Evolutionary conservation across 1,140 invertebrate species (phyloP).

Genomic region (Bombyx mandarina): DNA sequence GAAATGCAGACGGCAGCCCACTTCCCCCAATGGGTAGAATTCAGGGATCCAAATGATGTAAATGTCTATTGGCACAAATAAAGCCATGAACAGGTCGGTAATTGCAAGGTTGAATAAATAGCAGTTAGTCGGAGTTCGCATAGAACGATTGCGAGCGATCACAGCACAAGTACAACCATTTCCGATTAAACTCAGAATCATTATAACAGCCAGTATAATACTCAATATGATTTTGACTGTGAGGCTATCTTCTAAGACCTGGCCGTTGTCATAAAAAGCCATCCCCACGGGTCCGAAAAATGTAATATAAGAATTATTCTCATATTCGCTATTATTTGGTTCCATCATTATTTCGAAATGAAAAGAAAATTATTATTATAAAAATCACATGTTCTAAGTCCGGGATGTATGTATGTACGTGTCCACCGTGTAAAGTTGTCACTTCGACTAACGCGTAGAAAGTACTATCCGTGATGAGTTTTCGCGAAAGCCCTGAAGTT

Average conservation of each 20-base stretch:
- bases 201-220: constrained; percentile 83
- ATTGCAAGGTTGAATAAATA: constrained; percentile 94
- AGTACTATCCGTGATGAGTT: constrained; percentile 12
- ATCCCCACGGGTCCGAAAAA: constrained; percentile 32
- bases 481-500: constrained; percentile 9
- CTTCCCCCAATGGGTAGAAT: constrained; percentile 88
- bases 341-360: constrained; percentile 7
- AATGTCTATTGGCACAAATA: constrained; percentile 86
- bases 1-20: constrained; percentile 87
- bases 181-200: constrained; percentile 88
- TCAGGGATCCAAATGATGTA: constrained; percentile 88
- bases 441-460: constrained; percentile 10
- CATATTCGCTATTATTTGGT: constrained; percentile 13
- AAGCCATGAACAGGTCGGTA: constrained; percentile 88
- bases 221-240: constrained; percentile 83
- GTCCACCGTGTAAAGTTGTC: constrained; percentile 4
- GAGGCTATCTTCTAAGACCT: constrained; percentile 72
- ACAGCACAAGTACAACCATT: constrained; percentile 94
- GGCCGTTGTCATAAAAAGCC: constrained; percentile 27
- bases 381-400: neutral
- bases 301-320: constrained; percentile 17
- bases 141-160: constrained; percentile 88
- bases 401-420: no score
- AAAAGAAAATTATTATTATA: neutral
- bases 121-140: constrained; percentile 93